Base-by-base conservation (phyloP, 2,113 vertebrate species). In the Pithys albifrons region DNA sequence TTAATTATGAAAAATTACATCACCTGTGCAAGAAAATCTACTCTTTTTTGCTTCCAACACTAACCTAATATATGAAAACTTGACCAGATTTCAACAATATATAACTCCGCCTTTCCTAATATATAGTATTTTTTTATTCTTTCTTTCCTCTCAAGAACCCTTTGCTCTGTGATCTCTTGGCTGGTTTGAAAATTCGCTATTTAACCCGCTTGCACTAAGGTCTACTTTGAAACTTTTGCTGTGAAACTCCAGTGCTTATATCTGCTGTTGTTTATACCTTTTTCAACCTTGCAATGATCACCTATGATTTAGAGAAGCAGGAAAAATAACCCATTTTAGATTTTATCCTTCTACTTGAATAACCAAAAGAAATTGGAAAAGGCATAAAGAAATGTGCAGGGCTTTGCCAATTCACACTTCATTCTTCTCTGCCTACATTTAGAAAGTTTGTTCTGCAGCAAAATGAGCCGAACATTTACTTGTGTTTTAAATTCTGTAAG, bases 61-160 rank as follows among this genome's bases (percentile, higher is more conserved):
- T 18, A 35, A 19, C 5, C 6, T 39, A 78, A 78, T n/a, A 45
- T 3, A 49, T 7, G 20, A 75, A 70, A 75, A 66, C 6, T 16
- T 49, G 12, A 19, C 61, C 37, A 67, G 27, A 59, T 86, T 86
- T 52, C 75, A 88, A 35, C 6, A 84, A 67, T 15, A 33, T 12
- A 0, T 7, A 76, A 86, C 8, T 75, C 8, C 22, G 3, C 7
- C 12, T 71, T 88, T 85, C 46, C 43, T 45, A 76, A 79, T 20
- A 51, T 5, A 24, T 1, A 31, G 1, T 16, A 1, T 0, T 16
- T 57, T 51, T 51, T 54, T 20, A 10, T 28, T 73, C 16, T 17
- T 83, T 67, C 28, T 79, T 77, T 6, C 19, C n/a, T 28, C 66
- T 78, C 62, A n/a, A 49, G 8, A 79, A 16, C 10, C 8, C 9